Percentiles rank a stretch among this genome's conserved stretches.
phyloP scores from a whole-genome alignment of 2,113 vertebrate genomes.

The Aplodontia rufa region DNA sequence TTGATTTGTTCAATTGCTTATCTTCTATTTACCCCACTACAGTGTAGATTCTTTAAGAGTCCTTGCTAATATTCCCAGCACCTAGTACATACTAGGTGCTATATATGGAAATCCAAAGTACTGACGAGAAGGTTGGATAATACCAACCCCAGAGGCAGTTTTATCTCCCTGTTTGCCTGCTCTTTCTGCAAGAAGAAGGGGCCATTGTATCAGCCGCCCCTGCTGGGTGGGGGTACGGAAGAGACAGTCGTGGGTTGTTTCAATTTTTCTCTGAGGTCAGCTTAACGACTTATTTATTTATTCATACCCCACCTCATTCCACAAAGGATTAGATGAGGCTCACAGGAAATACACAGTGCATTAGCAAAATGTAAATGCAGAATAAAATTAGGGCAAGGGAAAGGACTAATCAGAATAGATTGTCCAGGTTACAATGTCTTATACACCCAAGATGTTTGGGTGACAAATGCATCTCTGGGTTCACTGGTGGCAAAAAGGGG shows the following conservation, averaged over 20 bases:
- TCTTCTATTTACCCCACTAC: background rate
- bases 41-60: background rate
- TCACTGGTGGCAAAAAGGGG: background rate
- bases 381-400: background rate
- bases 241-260: background rate
- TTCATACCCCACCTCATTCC: conserved; percentile 55
- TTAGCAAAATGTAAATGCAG: background rate
- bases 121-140: background rate
- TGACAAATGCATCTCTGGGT: background rate
- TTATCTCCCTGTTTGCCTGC: background rate
- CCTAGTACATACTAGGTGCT: background rate
- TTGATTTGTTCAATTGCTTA: background rate
- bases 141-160: background rate
- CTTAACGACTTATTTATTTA: conserved; percentile 56
- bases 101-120: background rate
- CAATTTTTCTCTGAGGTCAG: conserved; percentile 26
- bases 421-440: background rate
- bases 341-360: background rate
- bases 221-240: background rate
- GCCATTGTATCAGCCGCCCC: background rate
- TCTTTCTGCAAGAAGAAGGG: conserved; percentile 22
- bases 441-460: background rate
- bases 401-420: background rate
- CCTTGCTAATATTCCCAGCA: background rate
- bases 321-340: conserved; percentile 42